A percentile compares a stretch with the other conserved stretches of the same genome.
Evolutionary conservation across 2,113 vertebrate genomes (phyloP).

Genomic region (Ictalurus punctatus): DNA sequence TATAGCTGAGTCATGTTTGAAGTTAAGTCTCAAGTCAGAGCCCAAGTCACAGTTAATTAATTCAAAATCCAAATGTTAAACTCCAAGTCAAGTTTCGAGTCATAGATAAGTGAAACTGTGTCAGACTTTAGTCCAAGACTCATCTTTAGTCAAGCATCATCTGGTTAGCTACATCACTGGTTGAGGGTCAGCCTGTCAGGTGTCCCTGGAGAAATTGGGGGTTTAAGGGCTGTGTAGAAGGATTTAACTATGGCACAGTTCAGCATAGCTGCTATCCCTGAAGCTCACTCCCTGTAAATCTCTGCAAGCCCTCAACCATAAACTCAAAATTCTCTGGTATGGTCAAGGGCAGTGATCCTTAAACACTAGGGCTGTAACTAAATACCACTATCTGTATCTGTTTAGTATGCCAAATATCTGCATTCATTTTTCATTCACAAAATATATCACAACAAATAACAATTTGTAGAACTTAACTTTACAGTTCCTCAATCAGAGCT

Average conservation of each 20-base stretch:
- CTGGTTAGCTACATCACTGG: not conserved
- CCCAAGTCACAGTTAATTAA: not conserved
- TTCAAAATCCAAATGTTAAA: not conserved
- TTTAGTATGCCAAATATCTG: not conserved
- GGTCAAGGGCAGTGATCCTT: not conserved
- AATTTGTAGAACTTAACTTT: not conserved
- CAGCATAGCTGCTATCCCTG: not conserved
- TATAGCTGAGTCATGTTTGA: not conserved
- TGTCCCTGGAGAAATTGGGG: not conserved
- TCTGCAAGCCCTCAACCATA: constrained; percentile 1
- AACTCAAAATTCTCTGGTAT: not conserved
- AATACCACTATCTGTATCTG: not conserved
- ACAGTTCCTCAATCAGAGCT: not conserved
- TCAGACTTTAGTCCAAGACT: not conserved
- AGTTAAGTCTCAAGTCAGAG: not conserved
- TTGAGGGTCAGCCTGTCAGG: not conserved
- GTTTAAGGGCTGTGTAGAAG: constrained; percentile 6
- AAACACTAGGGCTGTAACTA: not conserved
- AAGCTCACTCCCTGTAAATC: constrained; percentile 5
- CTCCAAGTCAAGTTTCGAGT: not conserved
- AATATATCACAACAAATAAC: not conserved
- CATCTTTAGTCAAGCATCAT: too few species aligned
- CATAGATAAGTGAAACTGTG: not conserved
- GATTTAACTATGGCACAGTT: not conserved
- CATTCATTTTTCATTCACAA: not conserved